Evolutionary conservation across 2,888 invertebrate genomes (phyloP).

Genomic region (Linnaemya vulpina): DNA sequence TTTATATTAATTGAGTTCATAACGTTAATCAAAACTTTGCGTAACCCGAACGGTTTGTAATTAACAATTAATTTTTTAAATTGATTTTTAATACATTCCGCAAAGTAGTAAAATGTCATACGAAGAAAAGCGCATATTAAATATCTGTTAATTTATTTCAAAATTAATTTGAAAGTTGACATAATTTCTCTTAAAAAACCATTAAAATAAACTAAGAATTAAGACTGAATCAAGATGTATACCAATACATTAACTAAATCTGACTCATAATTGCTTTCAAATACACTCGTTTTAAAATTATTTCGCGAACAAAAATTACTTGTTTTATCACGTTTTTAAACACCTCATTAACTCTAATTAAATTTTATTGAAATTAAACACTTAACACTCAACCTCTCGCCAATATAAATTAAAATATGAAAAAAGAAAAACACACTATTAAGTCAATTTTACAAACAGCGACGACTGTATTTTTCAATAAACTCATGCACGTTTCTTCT

Average conservation of each 20-base stretch:
- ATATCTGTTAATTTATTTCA: too few relatives aligned
- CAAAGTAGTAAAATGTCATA: too few relatives aligned
- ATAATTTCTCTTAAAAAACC: too few relatives aligned
- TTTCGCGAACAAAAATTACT: not conserved
- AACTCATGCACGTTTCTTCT: constrained; percentile 13
- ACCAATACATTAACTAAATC: not conserved
- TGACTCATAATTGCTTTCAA: not conserved
- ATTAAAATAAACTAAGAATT: too few relatives aligned
- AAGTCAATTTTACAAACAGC: constrained; percentile 32
- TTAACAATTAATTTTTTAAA: too few relatives aligned
- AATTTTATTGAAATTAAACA: constrained; percentile 48
- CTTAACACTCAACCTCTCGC: constrained; percentile 11
- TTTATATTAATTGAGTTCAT: too few relatives aligned
- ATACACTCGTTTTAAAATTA: not conserved
- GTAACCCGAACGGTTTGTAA: too few relatives aligned
- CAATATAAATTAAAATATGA: constrained; percentile 4
- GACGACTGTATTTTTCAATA: constrained; percentile 4
- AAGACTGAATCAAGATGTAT: not conserved
- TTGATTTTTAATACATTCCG: too few relatives aligned
- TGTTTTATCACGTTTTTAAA: constrained; percentile 48
- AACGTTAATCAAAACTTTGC: too few relatives aligned
- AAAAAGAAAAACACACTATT: constrained; percentile 39
- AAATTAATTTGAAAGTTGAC: too few relatives aligned
- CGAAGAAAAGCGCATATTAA: too few relatives aligned
- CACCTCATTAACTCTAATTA: constrained; percentile 66